These are phyloP conservation scores for Pogonocherus hispidulus DNA, from an alignment of 2,888 invertebrate genomes.

Conservation along the genomic window DNA sequence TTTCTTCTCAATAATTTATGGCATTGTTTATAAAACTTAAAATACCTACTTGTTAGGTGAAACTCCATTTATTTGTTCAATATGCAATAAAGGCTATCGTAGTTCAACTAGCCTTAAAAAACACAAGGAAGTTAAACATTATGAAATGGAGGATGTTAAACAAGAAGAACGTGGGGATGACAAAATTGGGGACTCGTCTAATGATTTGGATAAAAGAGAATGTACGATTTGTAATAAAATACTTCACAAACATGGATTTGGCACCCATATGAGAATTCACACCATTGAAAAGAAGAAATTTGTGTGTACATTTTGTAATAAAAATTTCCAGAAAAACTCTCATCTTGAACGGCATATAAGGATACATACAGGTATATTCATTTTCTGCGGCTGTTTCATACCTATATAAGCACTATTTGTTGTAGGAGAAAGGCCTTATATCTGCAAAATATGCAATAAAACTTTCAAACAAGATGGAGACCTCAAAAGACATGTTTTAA, in stretches of 20 bases:
- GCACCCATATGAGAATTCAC: conserved; percentile 56
- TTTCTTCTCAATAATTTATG: no score
- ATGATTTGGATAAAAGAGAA: conserved; percentile 33
- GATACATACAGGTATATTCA: conserved; percentile 45
- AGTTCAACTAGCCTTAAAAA: conserved; percentile 46
- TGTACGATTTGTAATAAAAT: conserved; percentile 45
- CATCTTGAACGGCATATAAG: conserved; percentile 45
- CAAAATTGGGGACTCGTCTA: not conserved
- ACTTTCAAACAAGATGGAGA: conserved; percentile 46
- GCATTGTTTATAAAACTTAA: no score
- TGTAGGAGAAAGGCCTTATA: conserved; percentile 47
- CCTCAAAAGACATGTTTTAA: conserved; percentile 36
- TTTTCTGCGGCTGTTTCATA: no score
- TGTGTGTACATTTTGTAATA: conserved; percentile 55
- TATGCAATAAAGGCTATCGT: conserved; percentile 44
- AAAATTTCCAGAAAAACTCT: conserved; percentile 50
- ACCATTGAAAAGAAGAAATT: conserved; percentile 52
- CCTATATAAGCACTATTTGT: no score
- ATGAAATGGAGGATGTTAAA: conserved; percentile 24
- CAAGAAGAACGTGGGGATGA: conserved; percentile 11
- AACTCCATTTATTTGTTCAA: conserved; percentile 41
- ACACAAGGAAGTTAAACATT: conserved; percentile 40
- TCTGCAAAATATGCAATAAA: conserved; percentile 41
- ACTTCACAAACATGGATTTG: conserved; percentile 45
- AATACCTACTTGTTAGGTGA: no score